Base-by-base conservation (phyloP, 2,888 invertebrate species). In the Noctua janthina region DNA sequence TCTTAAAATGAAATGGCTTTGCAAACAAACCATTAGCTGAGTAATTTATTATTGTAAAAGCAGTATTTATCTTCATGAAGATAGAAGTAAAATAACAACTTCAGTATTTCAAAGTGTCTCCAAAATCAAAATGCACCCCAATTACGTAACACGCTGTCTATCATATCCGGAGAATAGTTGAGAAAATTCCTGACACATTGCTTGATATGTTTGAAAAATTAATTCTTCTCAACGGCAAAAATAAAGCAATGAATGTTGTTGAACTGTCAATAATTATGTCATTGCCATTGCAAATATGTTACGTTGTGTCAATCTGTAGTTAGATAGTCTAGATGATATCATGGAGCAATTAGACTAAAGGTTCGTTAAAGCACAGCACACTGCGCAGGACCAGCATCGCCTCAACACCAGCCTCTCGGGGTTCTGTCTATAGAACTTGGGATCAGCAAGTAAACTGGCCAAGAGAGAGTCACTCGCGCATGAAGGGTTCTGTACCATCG, bases 1-100 rank as follows among this genome's bases (percentile, higher is more conserved):
- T 54, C 17, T 39, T 5, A 51, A 8, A 80, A 79, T 49, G 15
- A 67, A 78, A 49, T 46, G 6, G 29, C 17, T 66, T 76, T 59
- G 13, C 13, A 51, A 49, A 20, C 5, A 54, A 75, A 39, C 17
- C 39, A 43, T 39, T 23, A 76, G 23, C 17, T 35, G 8, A 2
- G n/a, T 75, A 4, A 51, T 51, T 59, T 35, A 35, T 35, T 56
- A 35, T 6, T 35, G 64, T 35, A 5, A n/a, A 71, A 71, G 5
- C n/a, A 68, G 20, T 29, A 66, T n/a, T 59, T 15, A 15, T 51
- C 1, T 56, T 11, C 6, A 2, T 11, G 2, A 51, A 10, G 11
- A n/a, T 51, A 7, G 11, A 74, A 68, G n/a, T 39, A n/a, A 39
- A 51, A 11, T 62, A 35, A 29, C 29, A 29, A 62, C 29, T 29